These are phyloP conservation scores for Sminthopsis crassicaudata DNA, from an alignment of 2,113 vertebrate species.

Conservation along the genomic window DNA sequence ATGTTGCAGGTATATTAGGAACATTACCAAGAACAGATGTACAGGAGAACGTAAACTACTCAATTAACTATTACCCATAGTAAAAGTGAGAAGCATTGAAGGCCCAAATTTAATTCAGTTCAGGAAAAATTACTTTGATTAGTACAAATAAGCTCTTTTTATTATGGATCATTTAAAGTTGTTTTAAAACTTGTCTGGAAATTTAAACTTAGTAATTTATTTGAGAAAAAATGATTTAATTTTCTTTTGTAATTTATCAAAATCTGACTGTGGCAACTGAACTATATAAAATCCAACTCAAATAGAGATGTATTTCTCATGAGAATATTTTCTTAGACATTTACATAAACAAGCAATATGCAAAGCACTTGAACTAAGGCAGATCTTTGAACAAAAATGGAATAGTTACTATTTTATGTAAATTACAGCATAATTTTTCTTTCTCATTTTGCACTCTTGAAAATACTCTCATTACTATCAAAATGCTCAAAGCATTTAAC, in stretches of 20 bases:
- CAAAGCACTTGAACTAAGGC: not conserved
- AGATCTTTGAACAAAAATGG: conserved; percentile 6
- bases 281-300: not conserved
- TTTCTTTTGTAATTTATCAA: conserved; percentile 10
- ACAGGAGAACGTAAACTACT: not conserved
- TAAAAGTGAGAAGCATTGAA: not conserved
- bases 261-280: not conserved
- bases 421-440: not conserved
- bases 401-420: conserved; percentile 62
- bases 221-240: not conserved
- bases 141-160: not conserved
- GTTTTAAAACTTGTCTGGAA: not conserved
- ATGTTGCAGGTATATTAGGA: not conserved
- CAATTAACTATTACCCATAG: not conserved
- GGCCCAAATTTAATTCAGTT: not conserved
- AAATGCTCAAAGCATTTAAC: conserved; percentile 69
- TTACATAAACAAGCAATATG: not conserved
- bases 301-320: not conserved
- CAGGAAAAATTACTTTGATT: not conserved
- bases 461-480: conserved; percentile 59
- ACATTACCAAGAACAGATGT: not conserved
- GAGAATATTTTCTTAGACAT: conserved; percentile 2
- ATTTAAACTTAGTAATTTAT: not conserved
- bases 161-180: not conserved
- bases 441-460: conserved; percentile 43